Evolutionary conservation across 2,888 invertebrate species (phyloP), one percentile per base, ranked within the genome.

Genomic region (Crocallis elinguaria): DNA sequence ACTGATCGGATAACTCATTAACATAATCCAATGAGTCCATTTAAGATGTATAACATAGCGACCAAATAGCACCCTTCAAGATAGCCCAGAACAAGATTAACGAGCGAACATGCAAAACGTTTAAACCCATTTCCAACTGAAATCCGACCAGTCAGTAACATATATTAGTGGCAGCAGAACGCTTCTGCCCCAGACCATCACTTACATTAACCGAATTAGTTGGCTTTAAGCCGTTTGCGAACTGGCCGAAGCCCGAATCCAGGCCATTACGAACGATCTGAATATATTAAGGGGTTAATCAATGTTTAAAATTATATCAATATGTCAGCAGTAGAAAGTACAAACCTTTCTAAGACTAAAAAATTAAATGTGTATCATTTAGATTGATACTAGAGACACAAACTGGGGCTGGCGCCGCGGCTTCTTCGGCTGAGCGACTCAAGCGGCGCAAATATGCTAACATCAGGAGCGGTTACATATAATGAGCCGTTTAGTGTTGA

Each of bases 61-160:
- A 71, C 71, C 71, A 74, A 76, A 77, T 73, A 71, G 71, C 73
- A 73, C 69, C 75, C 78, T 67, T 77, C 81, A 84, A 89, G 89
- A 89, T 89, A 90, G 86, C 55, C 86, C 80, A 42, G 84, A 85
- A 79, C 82, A 88, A 89, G 88, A 91, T 91, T 87, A 90, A 90
- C 88, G 90, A 89, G 84, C 75, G 82, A 86, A 86, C 90, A 88
- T 89, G 90, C 90, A 87, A 90, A 91, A 88, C 90, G 88, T 81
- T 90, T 88, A 89, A 90, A 88, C 86, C 88, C 88, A 84, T 89
- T 90, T 80, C 87, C 80, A 80, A 84, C 86, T 86, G 82, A 88
- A 91, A 90, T 88, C 88, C 89, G 82, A 87, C 87, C 80, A 91
- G 90, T 90, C 90, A 89, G 90, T 89, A 82, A 86, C 89, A 90